Conservation (phyloP, 2,888 invertebrate species). For the Trachelus stipa region DNA sequence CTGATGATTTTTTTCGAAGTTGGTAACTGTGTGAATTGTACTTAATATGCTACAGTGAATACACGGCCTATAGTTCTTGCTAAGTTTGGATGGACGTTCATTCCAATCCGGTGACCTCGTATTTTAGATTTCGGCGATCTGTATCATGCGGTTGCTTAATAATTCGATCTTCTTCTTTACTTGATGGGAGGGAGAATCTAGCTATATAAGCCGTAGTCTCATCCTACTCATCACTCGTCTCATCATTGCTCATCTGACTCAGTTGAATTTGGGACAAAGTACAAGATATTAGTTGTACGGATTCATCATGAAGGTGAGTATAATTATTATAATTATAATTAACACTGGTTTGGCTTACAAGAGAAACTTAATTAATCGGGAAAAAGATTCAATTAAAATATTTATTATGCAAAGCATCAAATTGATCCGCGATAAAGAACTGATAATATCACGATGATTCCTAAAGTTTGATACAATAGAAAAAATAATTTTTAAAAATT, state of each 20-base stretch:
- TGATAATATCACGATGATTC: too few relatives aligned
- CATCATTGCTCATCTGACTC: slow-evolving; percentile 18
- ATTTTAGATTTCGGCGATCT: slow-evolving; percentile 25
- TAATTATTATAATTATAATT: slow-evolving; percentile 8
- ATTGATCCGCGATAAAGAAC: too few relatives aligned
- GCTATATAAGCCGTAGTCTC: slow-evolving; percentile 24
- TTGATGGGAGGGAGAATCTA: slow-evolving; percentile 12
- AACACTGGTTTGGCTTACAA: not conserved
- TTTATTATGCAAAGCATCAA: too few relatives aligned
- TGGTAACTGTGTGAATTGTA: not conserved
- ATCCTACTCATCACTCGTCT: slow-evolving; percentile 21
- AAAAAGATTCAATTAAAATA: too few relatives aligned
- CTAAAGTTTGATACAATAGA: too few relatives aligned
- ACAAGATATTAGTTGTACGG: slow-evolving; percentile 11
- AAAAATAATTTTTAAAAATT: too few relatives aligned
- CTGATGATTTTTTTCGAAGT: not conserved
- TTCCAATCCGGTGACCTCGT: slow-evolving; percentile 22
- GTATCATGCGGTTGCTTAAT: slow-evolving; percentile 24
- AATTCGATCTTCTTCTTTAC: slow-evolving; percentile 23
- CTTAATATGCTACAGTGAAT: not conserved
- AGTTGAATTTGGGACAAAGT: slow-evolving; percentile 14
- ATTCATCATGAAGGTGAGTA: slow-evolving; percentile 23
- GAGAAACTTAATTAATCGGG: too few relatives aligned
- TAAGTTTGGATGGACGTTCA: slow-evolving; percentile 1
- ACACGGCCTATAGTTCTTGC: not conserved